Base-by-base conservation (phyloP, 2,113 vertebrate species). In the Gallinago media region DNA sequence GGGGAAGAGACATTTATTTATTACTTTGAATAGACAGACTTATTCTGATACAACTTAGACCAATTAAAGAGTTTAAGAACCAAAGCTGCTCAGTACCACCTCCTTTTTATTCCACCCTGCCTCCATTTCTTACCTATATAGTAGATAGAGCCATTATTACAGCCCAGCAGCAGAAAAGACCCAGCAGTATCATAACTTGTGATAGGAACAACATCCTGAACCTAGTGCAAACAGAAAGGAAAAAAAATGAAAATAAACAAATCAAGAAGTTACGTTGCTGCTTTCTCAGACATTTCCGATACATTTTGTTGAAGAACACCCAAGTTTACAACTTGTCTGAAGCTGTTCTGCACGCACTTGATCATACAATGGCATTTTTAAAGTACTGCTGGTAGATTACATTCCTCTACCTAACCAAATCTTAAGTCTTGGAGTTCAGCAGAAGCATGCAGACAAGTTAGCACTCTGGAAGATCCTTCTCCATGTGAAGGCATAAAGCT, bases 121-220 rank as follows among this genome's bases (percentile, higher is more conserved):
- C 36, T 31, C 16, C 7, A 9, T 4, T 77, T 79, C 97, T 95
- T 97, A 99, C 99, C 99, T 94, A 99, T 99, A 78, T 99, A 99
- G 95, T 99, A 99, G 96, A 99, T 99, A 6, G 99, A 99, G 49
- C 99, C 99, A 11, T 99, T 99, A 97, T 99, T 99, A 94, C 99
- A 99, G 40, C 99, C 99, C 92, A 99, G 97, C 5, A 99, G 98
- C 12, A 99, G 98, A 85, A 99, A 99, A 61, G 99, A 99, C 31
- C 99, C 99, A 10, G 99, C 99, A 21, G 99, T 99, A 97, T 99
- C 99, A 50, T 99, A 99, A 82, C 99, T 99, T n/a, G 99, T 99
- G 81, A 99, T 99, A 42, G 98, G 98, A 86, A 99, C 98, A 52
- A 99, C 99, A 93, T 99, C 99, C 91, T 99, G 99, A 94, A 99